phyloP scores from a whole-genome alignment of 2,797 vertebrate genomes.

The Myotis myotis region DNA sequence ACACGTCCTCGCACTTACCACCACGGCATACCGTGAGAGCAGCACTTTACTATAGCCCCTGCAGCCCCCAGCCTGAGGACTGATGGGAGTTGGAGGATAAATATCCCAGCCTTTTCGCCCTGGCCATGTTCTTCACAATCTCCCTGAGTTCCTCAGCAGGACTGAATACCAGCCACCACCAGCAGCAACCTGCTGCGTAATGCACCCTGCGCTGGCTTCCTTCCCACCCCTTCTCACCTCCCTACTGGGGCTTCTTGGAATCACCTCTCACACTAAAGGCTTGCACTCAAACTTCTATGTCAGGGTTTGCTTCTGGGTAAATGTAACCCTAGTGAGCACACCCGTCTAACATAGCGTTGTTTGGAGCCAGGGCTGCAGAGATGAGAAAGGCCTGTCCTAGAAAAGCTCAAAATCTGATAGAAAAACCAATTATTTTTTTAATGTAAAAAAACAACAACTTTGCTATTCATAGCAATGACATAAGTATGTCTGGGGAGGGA shows the following conservation, averaged over 20 bases:
- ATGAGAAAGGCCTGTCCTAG: background rate
- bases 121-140: background rate
- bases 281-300: background rate
- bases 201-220: accelerated
- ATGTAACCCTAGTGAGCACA: background rate
- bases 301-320: background rate
- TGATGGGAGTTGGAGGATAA: background rate
- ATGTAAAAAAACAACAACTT: background rate
- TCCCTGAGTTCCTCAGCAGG: background rate
- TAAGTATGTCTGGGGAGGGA: background rate
- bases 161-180: background rate
- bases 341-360: background rate
- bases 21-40: background rate
- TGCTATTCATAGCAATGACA: background rate
- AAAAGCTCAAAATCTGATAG: background rate
- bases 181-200: background rate
- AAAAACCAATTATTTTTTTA: conserved; percentile 11
- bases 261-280: background rate
- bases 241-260: background rate
- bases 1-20: background rate
- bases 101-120: background rate
- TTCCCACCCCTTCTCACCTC: background rate
- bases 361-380: background rate
- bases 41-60: background rate
- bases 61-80: background rate